Base-by-base conservation (phyloP, 2,888 invertebrate genomes). In the Synergus laeviventris region DNA sequence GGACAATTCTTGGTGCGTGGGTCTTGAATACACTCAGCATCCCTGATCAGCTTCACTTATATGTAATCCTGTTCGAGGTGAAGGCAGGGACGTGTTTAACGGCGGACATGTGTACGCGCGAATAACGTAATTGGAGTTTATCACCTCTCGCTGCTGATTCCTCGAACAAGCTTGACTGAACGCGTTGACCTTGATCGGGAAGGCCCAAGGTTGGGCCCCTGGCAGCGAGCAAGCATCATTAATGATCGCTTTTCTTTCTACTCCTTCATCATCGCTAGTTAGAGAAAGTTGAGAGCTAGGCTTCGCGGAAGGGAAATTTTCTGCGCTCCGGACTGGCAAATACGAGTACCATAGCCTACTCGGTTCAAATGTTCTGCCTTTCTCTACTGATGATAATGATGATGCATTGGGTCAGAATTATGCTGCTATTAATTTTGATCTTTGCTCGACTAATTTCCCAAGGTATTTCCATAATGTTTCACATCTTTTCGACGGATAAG, bases 21-120 rank as follows among this genome's bases (percentile, higher is more conserved):
- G 84, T 73, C 76, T 78, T 79, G 80, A 85, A 86, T 87, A 83
- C 80, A 80, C 83, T 82, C 83, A 82, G 82, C 84, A 83, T 87
- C 84, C 66, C 42, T 42, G 64, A 74, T 77, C 76, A 54, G 73
- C 54, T 16, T 66, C n/a, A 60, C 76, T 70, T 76, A 76, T 61
- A 11, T 49, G 70, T 70, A 49, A 31, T 49, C 49, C 70, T 70
- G 70, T n/a, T 70, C 31, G 70, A 31, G 31, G 31, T 70, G 70
- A 49, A 70, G 49, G 49, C 49, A 70, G 31, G 49, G 70, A 70
- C 70, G 49, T 70, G 49, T 70, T 70, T 70, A 70, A 70, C 70
- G 49, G n/a, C 49, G 49, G 49, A 70, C 70, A 49, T 70, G 49
- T 70, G 70, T 76, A 73, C 76, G 78, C 77, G 78, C 77, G 77